Evolutionary conservation across 35 echinoderm and acorn worm genomes (phyloP), one percentile per base, ranked within the genome.

Genomic region (Patiria miniata): DNA sequence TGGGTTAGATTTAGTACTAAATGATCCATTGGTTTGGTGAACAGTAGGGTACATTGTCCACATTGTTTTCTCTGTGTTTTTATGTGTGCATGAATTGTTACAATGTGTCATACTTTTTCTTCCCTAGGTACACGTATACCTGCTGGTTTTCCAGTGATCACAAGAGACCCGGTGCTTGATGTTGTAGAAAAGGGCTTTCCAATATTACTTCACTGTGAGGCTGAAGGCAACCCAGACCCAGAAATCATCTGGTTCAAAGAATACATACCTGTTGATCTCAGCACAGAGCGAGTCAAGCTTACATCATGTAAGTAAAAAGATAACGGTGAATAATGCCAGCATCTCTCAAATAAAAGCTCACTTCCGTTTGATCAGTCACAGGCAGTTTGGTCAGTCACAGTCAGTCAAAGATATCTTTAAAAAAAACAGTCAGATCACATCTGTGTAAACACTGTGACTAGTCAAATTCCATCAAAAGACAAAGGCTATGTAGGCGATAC

Each of bases 181-280:
- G 93, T 95, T 8, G 93, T 95, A 18, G 93, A 95, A 52, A 90
- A 87, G 52, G 81, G 90, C 52, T 84, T 84, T 8, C 88, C 85
- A 33, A 84, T 78, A 34, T 54, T 85, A 40, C 56, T 95, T 50
- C 81, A 65, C 18, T 95, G 93, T 52, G 61, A n/a, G 2, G 93
- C 88, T 2, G 38, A 36, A 37, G 93, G 93, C 36, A 95, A 95
- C 79, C 88, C 93, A 0, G 93, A 87, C 21, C 93, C 93, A 37
- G 93, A 91, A 61, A 83, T 95, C 59, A n/a, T 81, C 7, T 95
- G 93, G 93, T 95, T 87, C 80, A 78, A 81, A 30, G 79, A 95
- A 19, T 69, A 77, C 23, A 52, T 91, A 9, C 93, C 93, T n/a
- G 59, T 95, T 0, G 83, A 83, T n/a, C 39, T 61, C 5, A 68